Evolutionary conservation across 1,140 invertebrate genomes (phyloP).

Genomic region (Lepidostoma basale): DNA sequence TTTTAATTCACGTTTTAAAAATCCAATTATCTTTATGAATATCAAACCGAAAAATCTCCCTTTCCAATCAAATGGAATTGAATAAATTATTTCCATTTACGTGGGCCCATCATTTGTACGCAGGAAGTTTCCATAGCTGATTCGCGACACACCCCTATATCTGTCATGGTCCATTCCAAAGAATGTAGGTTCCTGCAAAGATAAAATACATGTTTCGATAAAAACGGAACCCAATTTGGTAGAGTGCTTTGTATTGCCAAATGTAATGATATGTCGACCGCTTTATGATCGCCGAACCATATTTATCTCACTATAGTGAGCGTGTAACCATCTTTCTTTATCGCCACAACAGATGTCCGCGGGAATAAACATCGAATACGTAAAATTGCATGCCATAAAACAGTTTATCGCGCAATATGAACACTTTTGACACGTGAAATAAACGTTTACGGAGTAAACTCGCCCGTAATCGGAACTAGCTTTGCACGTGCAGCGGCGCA

Average conservation of each 20-base stretch:
- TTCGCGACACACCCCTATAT: background rate
- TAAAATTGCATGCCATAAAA: background rate
- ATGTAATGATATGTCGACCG: constrained; percentile 31
- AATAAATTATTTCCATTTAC: constrained; percentile 1
- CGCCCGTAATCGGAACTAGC: too few relatives aligned
- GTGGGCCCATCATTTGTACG: background rate
- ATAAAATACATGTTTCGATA: constrained; percentile 38
- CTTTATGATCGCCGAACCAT: constrained; percentile 28
- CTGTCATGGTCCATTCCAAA: constrained; percentile 4
- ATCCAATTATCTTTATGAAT: too few relatives aligned
- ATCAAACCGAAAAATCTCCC: background rate
- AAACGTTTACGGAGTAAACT: too few relatives aligned
- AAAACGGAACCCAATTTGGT: constrained; percentile 38
- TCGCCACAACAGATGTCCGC: background rate
- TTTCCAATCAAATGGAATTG: background rate
- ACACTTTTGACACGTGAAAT: too few relatives aligned
- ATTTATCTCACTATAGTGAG: background rate
- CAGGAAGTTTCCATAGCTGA: background rate
- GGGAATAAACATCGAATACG: background rate
- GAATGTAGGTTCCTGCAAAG: background rate
- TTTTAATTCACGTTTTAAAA: background rate
- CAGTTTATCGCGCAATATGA: background rate
- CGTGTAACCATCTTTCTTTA: background rate
- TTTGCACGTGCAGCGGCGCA: too few relatives aligned
- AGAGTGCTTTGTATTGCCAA: constrained; percentile 33